Evolutionary conservation across 2,888 invertebrate genomes (phyloP), one percentile per base, ranked within the genome.

Genomic region (Eurois occulta): DNA sequence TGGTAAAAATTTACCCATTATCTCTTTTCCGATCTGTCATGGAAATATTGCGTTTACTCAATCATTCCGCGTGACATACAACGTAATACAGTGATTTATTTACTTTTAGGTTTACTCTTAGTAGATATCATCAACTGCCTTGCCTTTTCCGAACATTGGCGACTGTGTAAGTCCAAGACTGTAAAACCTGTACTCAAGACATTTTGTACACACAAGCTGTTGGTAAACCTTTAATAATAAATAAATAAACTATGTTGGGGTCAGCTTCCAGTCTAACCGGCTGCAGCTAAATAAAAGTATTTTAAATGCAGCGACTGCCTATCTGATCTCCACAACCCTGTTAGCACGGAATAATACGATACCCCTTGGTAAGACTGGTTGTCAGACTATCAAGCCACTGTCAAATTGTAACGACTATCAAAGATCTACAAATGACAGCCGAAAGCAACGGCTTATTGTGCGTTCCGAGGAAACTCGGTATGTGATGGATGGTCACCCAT

Each of bases 1-100:
- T 11, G 8, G 32, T 18, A 48, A 32, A 58, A 71, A 48, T 32
- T 48, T 38, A 8, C 32, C 16, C 13, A 21, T 41, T 80, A 60
- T 77, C 72, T 41, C 32, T 18, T n/a, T n/a, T 60, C 21, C 48
- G n/a, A 60, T 72, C 80, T 80, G 58, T 80, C 60, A 24, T 48
- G 35, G 48, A 80, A 80, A 80, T 60, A 80, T 77, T 72, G 41
- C n/a, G 77, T 16, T 60, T 60, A 48, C 73, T 77, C 60, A 18
- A 81, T 80, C 58, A 72, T 72, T 72, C 48, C 6, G 8, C 32
- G n/a, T 77, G 58, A 71, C 32, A 58, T 46, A 77, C 32, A 58
- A 38, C n/a, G 43, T 6, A 24, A 43, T 38, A 38, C 13, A 76
- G 18, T 24, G 60, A 18, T 75, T n/a, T 24, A 35, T 32, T 65